Evolutionary conservation across 2,888 invertebrate species (phyloP).

Genomic region (Amblyjoppa proteus): DNA sequence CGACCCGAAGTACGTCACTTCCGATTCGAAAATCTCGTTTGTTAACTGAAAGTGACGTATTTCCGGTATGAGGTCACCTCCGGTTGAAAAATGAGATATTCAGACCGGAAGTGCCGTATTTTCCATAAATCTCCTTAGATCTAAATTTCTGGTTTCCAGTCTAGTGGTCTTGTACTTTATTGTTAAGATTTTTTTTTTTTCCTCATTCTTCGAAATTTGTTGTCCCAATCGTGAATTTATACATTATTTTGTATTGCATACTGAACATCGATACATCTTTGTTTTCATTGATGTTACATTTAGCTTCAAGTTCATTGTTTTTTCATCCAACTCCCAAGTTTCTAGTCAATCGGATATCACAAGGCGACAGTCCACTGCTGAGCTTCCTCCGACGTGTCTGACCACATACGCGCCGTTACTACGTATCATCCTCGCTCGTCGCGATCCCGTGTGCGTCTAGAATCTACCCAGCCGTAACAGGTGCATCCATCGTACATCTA

Average conservation of each 20-base stretch:
- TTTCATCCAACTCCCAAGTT: not conserved
- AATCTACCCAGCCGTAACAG: conserved; percentile 14
- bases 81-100: too few relatives aligned
- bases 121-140: too few relatives aligned
- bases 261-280: not conserved
- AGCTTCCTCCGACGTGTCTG: conserved; percentile 42
- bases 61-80: too few relatives aligned
- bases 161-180: too few relatives aligned
- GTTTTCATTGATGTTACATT: not conserved
- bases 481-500: not conserved
- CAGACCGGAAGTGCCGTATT: too few relatives aligned
- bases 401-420: conserved; percentile 62
- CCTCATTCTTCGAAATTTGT: too few relatives aligned
- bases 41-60: too few relatives aligned
- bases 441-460: not conserved
- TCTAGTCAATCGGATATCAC: not conserved
- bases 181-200: too few relatives aligned
- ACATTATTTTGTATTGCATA: not conserved
- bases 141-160: too few relatives aligned
- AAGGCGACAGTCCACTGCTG: not conserved
- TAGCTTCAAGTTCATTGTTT: not conserved
- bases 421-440: conserved; percentile 47
- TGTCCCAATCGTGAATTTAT: too few relatives aligned
- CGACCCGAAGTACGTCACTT: too few relatives aligned
- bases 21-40: too few relatives aligned